Evolutionary conservation across 2,797 vertebrate genomes (phyloP).

Genomic region (Neosilurus mollespiculum): DNA sequence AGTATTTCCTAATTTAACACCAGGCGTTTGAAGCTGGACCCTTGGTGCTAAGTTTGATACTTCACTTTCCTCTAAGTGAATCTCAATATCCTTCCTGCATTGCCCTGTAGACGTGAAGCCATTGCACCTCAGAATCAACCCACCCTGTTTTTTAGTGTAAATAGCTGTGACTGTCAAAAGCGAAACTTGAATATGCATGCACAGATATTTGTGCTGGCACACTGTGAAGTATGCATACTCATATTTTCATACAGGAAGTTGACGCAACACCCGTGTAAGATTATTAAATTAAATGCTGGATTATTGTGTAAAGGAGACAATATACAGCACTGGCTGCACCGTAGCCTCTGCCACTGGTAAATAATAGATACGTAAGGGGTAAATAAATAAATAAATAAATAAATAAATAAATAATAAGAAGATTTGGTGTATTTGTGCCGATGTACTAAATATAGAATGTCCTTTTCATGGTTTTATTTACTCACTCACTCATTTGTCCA

Average conservation of each 20-base stretch:
- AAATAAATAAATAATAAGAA: no score
- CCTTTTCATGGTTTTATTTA: no score
- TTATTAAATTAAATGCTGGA: neutral
- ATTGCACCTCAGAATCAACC: neutral
- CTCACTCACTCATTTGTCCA: no score
- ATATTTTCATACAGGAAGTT: neutral
- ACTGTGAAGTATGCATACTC: no score
- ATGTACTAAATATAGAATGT: no score
- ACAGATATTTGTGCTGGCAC: neutral
- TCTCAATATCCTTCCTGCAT: neutral
- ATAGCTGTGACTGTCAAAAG: neutral
- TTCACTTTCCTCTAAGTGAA: neutral
- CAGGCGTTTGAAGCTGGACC: conserved; percentile 20
- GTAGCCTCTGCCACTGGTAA: neutral
- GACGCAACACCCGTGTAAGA: neutral
- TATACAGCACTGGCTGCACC: no score
- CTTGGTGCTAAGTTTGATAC: neutral
- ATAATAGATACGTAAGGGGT: no score
- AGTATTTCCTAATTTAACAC: conserved; percentile 25
- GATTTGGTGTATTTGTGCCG: neutral
- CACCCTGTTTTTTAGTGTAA: neutral
- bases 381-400: no score
- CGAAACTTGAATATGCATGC: neutral
- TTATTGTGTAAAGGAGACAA: conserved; percentile 1
- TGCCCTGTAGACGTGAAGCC: neutral